Conservation (phyloP, 2,113 vertebrate genomes). For the Rhinogobius similis region DNA sequence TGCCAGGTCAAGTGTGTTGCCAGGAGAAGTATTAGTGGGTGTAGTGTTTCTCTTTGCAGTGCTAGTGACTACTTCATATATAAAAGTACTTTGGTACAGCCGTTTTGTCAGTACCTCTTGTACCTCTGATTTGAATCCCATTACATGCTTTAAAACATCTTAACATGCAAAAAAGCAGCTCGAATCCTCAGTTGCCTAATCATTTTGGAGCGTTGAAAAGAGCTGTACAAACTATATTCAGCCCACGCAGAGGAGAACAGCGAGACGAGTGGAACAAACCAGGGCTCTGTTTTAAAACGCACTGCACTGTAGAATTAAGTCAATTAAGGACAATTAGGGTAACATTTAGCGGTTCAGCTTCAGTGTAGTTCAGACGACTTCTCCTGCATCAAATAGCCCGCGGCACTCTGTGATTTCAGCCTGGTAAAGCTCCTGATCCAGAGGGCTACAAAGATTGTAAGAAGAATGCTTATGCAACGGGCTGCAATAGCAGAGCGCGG, state of each 20-base stretch:
- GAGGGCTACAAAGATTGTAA: constrained; percentile 11
- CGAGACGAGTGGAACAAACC: constrained; percentile 54
- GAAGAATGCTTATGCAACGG: constrained; percentile 70
- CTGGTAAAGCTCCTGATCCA: constrained; percentile 47
- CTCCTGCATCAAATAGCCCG: constrained; percentile 60
- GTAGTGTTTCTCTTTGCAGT: neutral
- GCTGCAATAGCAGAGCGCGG: constrained; percentile 54
- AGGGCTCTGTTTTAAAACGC: constrained; percentile 61
- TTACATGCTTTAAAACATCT: neutral
- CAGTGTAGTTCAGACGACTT: constrained; percentile 48
- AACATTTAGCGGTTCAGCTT: constrained; percentile 60
- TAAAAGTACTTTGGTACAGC: neutral
- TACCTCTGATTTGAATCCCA: constrained; percentile 6
- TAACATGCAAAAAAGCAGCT: neutral
- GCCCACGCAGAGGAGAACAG: constrained; percentile 22
- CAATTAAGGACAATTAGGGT: constrained; percentile 74
- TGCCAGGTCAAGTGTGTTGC: neutral
- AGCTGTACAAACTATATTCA: constrained; percentile 10
- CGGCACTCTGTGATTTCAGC: constrained; percentile 60
- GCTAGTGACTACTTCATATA: neutral
- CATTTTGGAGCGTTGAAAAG: constrained; percentile 7
- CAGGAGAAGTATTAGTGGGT: neutral
- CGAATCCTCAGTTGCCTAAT: constrained; percentile 1
- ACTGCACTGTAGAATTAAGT: constrained; percentile 63
- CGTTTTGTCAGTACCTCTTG: neutral